Conservation (phyloP, 2,113 vertebrate species). For the Myodes glareolus region DNA sequence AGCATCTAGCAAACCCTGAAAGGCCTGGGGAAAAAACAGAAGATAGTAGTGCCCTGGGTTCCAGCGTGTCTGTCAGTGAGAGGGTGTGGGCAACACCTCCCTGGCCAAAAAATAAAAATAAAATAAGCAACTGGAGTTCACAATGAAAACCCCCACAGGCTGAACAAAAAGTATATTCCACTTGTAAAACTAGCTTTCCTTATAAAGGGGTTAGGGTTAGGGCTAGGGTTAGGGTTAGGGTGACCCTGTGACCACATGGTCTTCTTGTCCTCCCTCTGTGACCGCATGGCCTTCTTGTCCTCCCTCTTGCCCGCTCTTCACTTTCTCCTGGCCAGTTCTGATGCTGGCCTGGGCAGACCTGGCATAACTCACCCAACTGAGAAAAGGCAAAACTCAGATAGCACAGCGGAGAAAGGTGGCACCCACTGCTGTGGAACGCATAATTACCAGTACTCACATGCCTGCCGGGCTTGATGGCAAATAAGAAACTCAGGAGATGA, state of each 20-base stretch:
- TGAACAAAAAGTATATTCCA: not conserved
- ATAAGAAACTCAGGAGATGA: not conserved
- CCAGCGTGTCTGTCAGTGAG: not conserved
- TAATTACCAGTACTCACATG: not conserved
- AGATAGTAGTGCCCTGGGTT: not conserved
- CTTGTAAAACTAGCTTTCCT: not conserved
- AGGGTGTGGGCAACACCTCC: not conserved
- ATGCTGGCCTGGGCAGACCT: not conserved
- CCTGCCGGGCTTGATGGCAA: not conserved
- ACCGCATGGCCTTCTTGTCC: not conserved
- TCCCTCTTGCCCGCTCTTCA: not conserved
- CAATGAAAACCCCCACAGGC: not conserved
- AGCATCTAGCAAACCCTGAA: not conserved
- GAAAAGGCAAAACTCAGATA: not conserved
- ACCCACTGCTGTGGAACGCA: not conserved
- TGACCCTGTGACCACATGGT: too few relatives aligned
- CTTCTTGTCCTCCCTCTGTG: too few relatives aligned
- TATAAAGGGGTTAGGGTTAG: too few relatives aligned
- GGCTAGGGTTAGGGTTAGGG: too few relatives aligned
- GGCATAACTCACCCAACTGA: not conserved
- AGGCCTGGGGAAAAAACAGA: not conserved
- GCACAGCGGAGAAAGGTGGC: rapidly evolving
- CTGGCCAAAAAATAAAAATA: too few relatives aligned
- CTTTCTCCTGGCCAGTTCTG: not conserved
- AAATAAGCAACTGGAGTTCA: not conserved